Base-by-base conservation (phyloP, 2,113 vertebrate genomes). In the Plecturocebus donacophilus region DNA sequence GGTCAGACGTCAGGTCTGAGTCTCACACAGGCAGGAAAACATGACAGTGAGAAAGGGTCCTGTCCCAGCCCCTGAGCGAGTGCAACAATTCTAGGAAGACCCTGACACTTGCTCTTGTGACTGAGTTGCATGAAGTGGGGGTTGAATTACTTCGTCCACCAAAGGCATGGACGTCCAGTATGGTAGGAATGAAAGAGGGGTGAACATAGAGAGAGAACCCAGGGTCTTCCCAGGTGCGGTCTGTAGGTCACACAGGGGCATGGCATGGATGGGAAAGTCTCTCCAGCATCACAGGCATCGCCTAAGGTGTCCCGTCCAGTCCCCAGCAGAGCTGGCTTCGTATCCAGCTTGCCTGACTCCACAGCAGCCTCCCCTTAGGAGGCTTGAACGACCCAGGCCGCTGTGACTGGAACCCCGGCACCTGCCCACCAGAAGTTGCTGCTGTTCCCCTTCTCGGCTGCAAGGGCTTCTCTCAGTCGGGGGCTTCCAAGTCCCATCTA, bases 211-310 rank as follows among this genome's bases (percentile, higher is more conserved):
- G 2, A 5, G 32, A 21, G 12, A 3, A 10, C 8, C 11, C 5
- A 14, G 25, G 23, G 54, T 32, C 23, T 21, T 32, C 76, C 76
- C 32, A 12, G 35, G 40, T 25, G 49, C 32, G 16, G 40, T 35
- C 0, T 23, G 14, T 13, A 68, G 61, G 30, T 35, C 42, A 30
- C 47, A 77, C 58, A 13, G 45, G 16, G 49, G 17, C 75, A 19
- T 12, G 30, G 54, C 8, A 17, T 1, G 23, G 54, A 38, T 0
- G 0, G 45, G 47, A 23, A 52, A 5, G 14, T 42, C 23, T 45
- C n/a, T 38, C 0, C 3, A 42, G 3, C 0, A 0, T 47, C 81
- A 4, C 1, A 16, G 0, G 1, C 52, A 20, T 32, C 45, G 8
- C 49, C 56, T 0, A 0, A 16, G 58, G 5, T 30, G 32, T 30